Evolutionary conservation across 2,797 vertebrate genomes (phyloP).

Genomic region (Austrolebias charrua): DNA sequence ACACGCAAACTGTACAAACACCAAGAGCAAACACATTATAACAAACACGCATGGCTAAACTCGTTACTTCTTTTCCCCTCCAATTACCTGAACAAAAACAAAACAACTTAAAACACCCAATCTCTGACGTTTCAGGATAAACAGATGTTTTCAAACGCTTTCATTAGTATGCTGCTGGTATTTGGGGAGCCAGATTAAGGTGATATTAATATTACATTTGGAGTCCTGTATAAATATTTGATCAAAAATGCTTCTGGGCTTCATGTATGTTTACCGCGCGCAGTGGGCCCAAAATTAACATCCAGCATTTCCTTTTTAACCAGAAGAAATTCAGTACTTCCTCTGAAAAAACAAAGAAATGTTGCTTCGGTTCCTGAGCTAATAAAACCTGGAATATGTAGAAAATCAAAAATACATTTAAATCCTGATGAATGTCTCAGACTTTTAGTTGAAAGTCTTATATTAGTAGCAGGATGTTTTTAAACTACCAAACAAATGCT

Average conservation of each 20-base stretch:
- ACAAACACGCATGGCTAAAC: constrained; percentile 27
- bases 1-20: constrained; percentile 28
- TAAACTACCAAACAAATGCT: constrained; percentile 29
- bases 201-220: constrained; percentile 78
- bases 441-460: constrained; percentile 26
- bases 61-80: constrained; percentile 26
- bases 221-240: constrained; percentile 77
- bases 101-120: constrained; percentile 16
- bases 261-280: constrained; percentile 73
- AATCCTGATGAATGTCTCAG: constrained; percentile 30
- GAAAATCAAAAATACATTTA: constrained; percentile 2
- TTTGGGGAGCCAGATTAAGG: constrained; percentile 71
- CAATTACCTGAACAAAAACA: background rate
- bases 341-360: constrained; percentile 62
- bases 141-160: constrained; percentile 46
- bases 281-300: constrained; percentile 72
- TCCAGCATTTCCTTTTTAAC: constrained; percentile 71
- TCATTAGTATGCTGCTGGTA: constrained; percentile 71
- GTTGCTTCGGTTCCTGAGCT: constrained; percentile 50
- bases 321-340: constrained; percentile 57
- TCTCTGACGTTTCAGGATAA: constrained; percentile 44
- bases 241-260: constrained; percentile 69
- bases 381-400: constrained; percentile 42
- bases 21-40: constrained; percentile 33
- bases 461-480: constrained; percentile 13